Base-by-base conservation (phyloP, 2,113 vertebrate species). In the Ibidorhyncha struthersii region DNA sequence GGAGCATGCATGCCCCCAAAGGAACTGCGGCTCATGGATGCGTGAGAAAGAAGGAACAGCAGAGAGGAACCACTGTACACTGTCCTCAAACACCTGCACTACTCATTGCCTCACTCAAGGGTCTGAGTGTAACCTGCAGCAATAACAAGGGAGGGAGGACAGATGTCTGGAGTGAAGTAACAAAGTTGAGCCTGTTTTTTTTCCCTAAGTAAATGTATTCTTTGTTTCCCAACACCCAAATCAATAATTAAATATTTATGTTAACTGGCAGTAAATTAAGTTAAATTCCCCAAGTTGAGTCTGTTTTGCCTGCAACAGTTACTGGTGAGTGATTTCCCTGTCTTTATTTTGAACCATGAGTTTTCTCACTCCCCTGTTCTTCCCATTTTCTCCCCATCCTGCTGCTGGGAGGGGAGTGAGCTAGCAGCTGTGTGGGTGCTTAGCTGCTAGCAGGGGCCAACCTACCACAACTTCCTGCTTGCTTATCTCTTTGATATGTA, bases 231-330 rank as follows among this genome's bases (percentile, higher is more conserved):
- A 91, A 18, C 45, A 73, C 10, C 13, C 45, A 84, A 73, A 91
- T 47, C 77, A 90, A 61, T 81, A 90, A 84, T 87, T 49, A 86
- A 95, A 92, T 93, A 82, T 90, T 91, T 90, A 78, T 56, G 8
- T 92, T 73, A 66, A 36, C 45, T 82, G 55, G 4, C 59, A 78
- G 69, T 70, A 66, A 93, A 78, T 84, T 45, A 89, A 81, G 47
- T 69, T 91, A n/a, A 52, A 59, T 59, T 89, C 47, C 41, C n/a
- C 62, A 67, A 49, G 27, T 2, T 85, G 47, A 50, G 27, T 36
- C 45, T 45, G 40, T 66, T 73, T 36, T 79, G 21, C n/a, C 9
- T 43, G 53, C n/a, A 55, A 22, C 10, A 49, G 26, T 61, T 79
- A 55, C 66, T 62, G 47, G 3, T n/a, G 58, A 67, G 18, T 53